Percentiles rank a stretch among this genome's conserved stretches.
These are phyloP conservation scores for Trissolcus brochymenae DNA, from an alignment of 2,888 invertebrate species.

Conservation along the genomic window DNA sequence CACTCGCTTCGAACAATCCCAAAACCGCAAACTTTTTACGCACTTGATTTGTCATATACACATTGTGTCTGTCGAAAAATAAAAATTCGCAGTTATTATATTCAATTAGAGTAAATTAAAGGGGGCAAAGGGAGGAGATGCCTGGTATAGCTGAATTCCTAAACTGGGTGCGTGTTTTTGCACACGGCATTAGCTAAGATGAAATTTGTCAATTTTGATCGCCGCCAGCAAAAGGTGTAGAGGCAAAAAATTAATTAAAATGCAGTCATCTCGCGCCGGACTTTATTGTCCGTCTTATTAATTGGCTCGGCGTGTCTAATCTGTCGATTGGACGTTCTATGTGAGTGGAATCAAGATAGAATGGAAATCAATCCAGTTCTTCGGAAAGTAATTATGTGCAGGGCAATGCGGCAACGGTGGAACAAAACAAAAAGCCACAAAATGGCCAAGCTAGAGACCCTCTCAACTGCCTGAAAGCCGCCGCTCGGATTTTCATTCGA, in stretches of 20 bases:
- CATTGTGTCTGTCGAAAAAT: slow-evolving; percentile 14
- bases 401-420: slow-evolving; percentile 25
- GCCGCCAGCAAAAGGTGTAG: slow-evolving; percentile 12
- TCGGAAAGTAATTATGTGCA: slow-evolving; percentile 64
- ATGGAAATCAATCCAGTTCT: slow-evolving; percentile 62
- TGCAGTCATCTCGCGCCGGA: slow-evolving; percentile 65
- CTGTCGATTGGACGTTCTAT: slow-evolving; percentile 68
- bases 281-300: slow-evolving; percentile 65
- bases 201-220: slow-evolving; percentile 45
- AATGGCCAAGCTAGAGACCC: slow-evolving; percentile 23
- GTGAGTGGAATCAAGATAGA: slow-evolving; percentile 57
- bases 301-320: slow-evolving; percentile 69
- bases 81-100: slow-evolving; percentile 33
- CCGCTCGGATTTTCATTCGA: slow-evolving; percentile 61
- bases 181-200: slow-evolving; percentile 5
- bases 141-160: slow-evolving; percentile 10
- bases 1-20: slow-evolving; percentile 19
- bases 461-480: slow-evolving; percentile 48
- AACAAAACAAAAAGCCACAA: slow-evolving; percentile 25
- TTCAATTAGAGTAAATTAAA: slow-evolving; percentile 29
- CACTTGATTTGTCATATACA: slow-evolving; percentile 34
- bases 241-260: slow-evolving; percentile 68
- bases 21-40: slow-evolving; percentile 36
- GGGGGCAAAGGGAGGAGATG: not conserved
- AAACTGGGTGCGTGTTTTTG: slow-evolving; percentile 13